These are phyloP conservation scores for Entomyzon cyanotis DNA, from an alignment of 2,113 vertebrate genomes.

Conservation along the genomic window DNA sequence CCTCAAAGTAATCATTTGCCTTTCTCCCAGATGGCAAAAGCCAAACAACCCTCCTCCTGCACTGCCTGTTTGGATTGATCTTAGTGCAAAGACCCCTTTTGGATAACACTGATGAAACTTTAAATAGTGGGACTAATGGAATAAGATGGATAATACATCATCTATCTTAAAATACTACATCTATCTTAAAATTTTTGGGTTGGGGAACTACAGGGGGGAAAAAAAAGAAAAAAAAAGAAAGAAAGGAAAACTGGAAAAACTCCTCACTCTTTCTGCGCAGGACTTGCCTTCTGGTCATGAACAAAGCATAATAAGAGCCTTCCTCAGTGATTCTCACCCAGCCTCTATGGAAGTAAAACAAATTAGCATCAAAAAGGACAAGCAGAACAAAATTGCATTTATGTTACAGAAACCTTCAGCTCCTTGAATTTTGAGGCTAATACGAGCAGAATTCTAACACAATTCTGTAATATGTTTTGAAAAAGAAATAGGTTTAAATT, in stretches of 20 bases:
- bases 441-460: neutral
- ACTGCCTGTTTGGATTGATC: neutral
- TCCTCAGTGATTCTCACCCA: neutral
- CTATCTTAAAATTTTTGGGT: neutral
- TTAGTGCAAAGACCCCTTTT: neutral
- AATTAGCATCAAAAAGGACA: neutral
- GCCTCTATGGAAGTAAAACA: neutral
- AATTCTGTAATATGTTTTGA: neutral
- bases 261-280: neutral
- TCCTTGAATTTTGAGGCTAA: neutral
- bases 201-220: accelerated
- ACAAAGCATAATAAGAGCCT: neutral
- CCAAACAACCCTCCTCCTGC: neutral
- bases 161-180: too few relatives aligned
- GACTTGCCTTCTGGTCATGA: neutral
- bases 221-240: too few relatives aligned
- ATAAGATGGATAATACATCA: neutral
- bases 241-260: neutral
- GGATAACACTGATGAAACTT: neutral
- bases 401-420: neutral
- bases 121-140: neutral
- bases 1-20: neutral
- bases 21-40: neutral
- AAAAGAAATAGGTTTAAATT: neutral
- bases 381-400: neutral